Evolutionary conservation across 2,113 vertebrate genomes (phyloP).

Genomic region (Myxocyprinus asiaticus): DNA sequence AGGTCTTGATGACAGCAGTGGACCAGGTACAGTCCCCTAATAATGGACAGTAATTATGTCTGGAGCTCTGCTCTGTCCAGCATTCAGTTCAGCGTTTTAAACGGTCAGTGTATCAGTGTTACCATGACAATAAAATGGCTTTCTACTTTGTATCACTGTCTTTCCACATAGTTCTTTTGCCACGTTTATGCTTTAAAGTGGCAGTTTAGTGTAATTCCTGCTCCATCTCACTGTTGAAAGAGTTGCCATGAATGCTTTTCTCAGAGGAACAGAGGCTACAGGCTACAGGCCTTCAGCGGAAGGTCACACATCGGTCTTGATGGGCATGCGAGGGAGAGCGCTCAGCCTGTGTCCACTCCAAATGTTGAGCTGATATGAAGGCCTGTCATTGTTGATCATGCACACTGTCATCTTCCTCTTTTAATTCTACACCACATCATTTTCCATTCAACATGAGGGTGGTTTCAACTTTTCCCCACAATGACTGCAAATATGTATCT

Average conservation of each 20-base stretch:
- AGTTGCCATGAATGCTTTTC: no score
- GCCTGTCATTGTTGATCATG: slow-evolving; percentile 69
- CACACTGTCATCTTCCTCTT: slow-evolving; percentile 38
- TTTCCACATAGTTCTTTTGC: no score
- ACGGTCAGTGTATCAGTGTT: not conserved
- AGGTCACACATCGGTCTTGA: slow-evolving; percentile 46
- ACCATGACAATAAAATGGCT: not conserved
- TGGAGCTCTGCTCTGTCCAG: not conserved
- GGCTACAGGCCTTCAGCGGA: slow-evolving; percentile 46
- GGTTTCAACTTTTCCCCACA: not conserved
- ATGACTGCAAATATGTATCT: no score
- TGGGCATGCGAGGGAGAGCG: slow-evolving; percentile 44
- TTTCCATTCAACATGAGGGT: not conserved
- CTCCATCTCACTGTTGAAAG: not conserved
- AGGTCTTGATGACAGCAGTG: slow-evolving; percentile 7
- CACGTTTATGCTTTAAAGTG: no score
- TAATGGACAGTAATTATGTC: slow-evolving; percentile 30
- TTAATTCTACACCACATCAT: slow-evolving; percentile 45
- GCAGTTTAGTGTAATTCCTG: no score
- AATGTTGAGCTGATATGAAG: slow-evolving; percentile 67
- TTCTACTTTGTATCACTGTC: no score
- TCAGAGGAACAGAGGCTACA: slow-evolving; percentile 31
- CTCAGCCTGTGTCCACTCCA: slow-evolving; percentile 55
- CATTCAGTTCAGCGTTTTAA: not conserved
- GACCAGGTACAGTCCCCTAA: not conserved